Conservation (phyloP, 2,888 invertebrate species). For the Scaptomyza tumidula region DNA sequence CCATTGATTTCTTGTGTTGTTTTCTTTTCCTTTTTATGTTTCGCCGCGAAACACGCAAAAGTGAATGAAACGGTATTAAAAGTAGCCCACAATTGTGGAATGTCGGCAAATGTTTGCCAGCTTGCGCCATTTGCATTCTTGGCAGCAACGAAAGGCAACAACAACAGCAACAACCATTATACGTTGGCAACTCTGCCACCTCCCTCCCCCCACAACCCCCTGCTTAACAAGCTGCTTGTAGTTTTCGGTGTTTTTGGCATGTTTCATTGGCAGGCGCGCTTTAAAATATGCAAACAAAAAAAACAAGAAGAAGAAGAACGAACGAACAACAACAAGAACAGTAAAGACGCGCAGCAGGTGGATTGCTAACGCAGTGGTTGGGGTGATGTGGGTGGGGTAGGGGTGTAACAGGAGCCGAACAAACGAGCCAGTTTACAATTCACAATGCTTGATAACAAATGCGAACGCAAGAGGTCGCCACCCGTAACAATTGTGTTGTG, state of each 20-base stretch:
- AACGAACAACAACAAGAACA: not conserved
- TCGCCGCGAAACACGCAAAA: slow-evolving; percentile 8
- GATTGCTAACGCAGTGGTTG: slow-evolving; percentile 17
- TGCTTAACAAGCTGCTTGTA: slow-evolving; percentile 34
- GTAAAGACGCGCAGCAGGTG: slow-evolving; percentile 68
- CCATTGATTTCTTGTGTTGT: slow-evolving; percentile 53
- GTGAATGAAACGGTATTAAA: slow-evolving; percentile 26
- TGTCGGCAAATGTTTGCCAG: slow-evolving; percentile 33
- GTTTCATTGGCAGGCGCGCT: slow-evolving; percentile 73
- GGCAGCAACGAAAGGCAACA: slow-evolving; percentile 46
- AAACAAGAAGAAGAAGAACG: not conserved
- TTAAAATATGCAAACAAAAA: slow-evolving; percentile 64
- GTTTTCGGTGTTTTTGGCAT: slow-evolving; percentile 71
- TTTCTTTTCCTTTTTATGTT: slow-evolving; percentile 1
- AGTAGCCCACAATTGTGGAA: slow-evolving; percentile 42
- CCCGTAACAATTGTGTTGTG: slow-evolving; percentile 51
- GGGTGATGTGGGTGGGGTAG: not conserved
- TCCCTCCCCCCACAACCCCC: not conserved
- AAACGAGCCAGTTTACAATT: slow-evolving; percentile 61
- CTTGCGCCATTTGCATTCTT: slow-evolving; percentile 77
- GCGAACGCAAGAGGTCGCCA: slow-evolving; percentile 55
- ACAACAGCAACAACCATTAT: slow-evolving; percentile 12
- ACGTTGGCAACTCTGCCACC: slow-evolving; percentile 48
- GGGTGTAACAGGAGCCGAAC: slow-evolving; percentile 23
- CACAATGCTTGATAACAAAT: slow-evolving; percentile 52